A percentile compares a stretch with the other conserved stretches of the same genome.
phyloP scores from a whole-genome alignment of 2,888 invertebrate genomes.

The Monochamus alternatus region DNA sequence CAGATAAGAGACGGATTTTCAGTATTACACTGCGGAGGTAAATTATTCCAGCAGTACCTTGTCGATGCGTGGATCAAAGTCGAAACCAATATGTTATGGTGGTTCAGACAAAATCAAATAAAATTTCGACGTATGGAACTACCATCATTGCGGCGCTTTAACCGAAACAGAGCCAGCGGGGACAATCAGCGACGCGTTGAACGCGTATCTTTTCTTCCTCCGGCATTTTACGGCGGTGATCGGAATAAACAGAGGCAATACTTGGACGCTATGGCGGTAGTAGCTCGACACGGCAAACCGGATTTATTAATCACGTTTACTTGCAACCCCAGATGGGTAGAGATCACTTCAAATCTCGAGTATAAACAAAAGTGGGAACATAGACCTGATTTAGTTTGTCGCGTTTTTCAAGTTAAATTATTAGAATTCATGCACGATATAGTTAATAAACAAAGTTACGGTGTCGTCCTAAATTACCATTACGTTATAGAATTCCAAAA shows the following conservation, averaged over 20 bases:
- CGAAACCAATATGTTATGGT: conserved; percentile 23
- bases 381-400: conserved; percentile 37
- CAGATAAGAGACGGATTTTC: conserved; percentile 28
- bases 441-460: conserved; percentile 35
- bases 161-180: no score
- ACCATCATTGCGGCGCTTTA: no score
- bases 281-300: conserved; percentile 41
- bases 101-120: conserved; percentile 10
- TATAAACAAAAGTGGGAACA: conserved; percentile 30
- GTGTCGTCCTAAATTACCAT: conserved; percentile 32
- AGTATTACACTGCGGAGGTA: conserved; percentile 32
- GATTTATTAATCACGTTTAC: conserved; percentile 47
- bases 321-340: conserved; percentile 49
- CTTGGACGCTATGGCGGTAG: conserved; percentile 35
- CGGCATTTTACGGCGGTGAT: conserved; percentile 13
- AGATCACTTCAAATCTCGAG: conserved; percentile 31
- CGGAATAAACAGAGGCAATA: conserved; percentile 25
- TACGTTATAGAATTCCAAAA: conserved; percentile 45
- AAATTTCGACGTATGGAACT: conserved; percentile 6
- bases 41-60: conserved; percentile 44
- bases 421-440: conserved; percentile 41
- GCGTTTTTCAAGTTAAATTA: conserved; percentile 28
- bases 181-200: no score
- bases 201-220: no score
- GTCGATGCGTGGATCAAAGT: conserved; percentile 38